Evolutionary conservation across 2,113 vertebrate species (phyloP).

Genomic region (Elaphurus davidianus): DNA sequence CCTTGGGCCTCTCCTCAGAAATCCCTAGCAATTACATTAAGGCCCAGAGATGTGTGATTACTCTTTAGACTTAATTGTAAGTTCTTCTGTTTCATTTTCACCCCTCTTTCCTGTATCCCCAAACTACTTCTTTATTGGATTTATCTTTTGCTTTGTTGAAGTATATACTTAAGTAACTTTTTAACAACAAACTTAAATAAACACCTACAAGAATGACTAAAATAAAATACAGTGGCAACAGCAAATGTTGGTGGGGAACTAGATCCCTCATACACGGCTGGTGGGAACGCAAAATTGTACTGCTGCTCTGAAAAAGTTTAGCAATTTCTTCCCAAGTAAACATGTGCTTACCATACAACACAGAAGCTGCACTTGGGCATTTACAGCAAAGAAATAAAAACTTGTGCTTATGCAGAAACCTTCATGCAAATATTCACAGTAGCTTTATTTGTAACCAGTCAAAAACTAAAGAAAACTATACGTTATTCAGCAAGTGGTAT

Average conservation of each 20-base stretch:
- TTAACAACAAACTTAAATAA: neutral
- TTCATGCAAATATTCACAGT: neutral
- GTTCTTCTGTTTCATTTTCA: neutral
- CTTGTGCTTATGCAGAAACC: neutral
- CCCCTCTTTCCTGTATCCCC: neutral
- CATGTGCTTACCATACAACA: neutral
- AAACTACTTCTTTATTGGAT: neutral
- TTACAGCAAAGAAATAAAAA: neutral
- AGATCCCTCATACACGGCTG: neutral
- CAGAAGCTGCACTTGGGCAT: neutral
- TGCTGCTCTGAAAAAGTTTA: neutral
- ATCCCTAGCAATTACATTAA: neutral
- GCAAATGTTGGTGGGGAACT: neutral
- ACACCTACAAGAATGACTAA: neutral
- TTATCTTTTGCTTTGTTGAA: neutral
- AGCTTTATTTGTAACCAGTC: neutral
- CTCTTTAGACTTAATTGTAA: neutral
- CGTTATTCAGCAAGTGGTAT: neutral
- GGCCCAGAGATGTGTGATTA: neutral
- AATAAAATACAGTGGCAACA: neutral
- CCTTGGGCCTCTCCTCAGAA: neutral
- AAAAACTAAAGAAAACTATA: neutral
- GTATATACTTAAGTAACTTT: neutral
- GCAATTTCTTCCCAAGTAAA: neutral
- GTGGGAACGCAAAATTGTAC: neutral